Evolutionary conservation across 2,888 invertebrate genomes (phyloP), one percentile per base, ranked within the genome.

Genomic region (Leuctra nigra): DNA sequence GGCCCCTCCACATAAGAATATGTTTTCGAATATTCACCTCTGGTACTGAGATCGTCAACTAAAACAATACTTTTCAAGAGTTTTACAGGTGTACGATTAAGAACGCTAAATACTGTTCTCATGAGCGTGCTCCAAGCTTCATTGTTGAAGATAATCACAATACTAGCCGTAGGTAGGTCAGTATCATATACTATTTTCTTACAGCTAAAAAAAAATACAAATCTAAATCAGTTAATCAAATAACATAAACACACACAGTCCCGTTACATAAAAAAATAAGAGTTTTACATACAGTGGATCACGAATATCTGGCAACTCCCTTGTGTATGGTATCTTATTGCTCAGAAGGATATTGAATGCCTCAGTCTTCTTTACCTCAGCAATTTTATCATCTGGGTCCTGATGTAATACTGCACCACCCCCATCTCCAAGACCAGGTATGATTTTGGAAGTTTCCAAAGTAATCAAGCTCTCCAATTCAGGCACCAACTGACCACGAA

Each of bases 31-130:
- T 56, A 64, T 68, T 68, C 70, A 82, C 82, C 77, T 71, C 79
- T 80, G 36, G 90, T 87, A 63, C 94, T 94, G 70, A 84, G 85
- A 73, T 98, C 97, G 69, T 98, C 96, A n/a, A 97, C 87, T 9
- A 98, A 75, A 66, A 98, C 87, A 57, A 98, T 87, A 75, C 98
- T 96, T 69, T 91, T 86, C 13, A 98, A 75, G 66, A 87, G 79
- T 60, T 73, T 76, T 62, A 74, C 77, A 33, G 81, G 87, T 65
- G 83, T 84, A 72, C 84, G 75, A 68, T 89, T 86, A 53, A 94
- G 74, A n/a, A 93, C 91, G 68, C 90, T 91, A 80, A 91, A 87
- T n/a, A 92, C 80, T 0, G 93, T 94, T 58, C 93, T 73, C 36
- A 92, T 67, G 39, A 93, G 76, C 36, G 91, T 84, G 47, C 91